Evolutionary conservation across 64 coral and sea anemone species (phyloP), one percentile per base, ranked within the genome.

Genomic region (Montipora sp.): DNA sequence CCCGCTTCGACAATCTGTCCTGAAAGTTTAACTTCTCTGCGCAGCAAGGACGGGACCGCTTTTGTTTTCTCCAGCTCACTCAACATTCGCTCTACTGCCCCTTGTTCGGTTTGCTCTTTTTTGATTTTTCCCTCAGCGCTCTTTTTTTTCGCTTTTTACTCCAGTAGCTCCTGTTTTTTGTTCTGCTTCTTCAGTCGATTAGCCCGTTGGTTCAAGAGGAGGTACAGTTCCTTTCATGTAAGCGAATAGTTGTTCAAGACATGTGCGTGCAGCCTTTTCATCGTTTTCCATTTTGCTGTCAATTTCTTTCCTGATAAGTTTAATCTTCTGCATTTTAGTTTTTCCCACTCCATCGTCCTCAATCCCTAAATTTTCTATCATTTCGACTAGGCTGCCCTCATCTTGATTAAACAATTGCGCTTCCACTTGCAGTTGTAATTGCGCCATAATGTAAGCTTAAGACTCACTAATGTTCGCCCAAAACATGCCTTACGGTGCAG

Each of bases 1-100:
- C 36, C 36, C 1, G 36, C 1, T 36, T 78, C 75, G 4, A 82
- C 74, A 7, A 88, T 93, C 80, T 79, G 83, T 13, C 91, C 91
- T 21, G 77, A 51, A 55, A 55, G 51, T 55, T 55, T 55, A 55
- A 7, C 0, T 55, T 55, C 51, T 10, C 51, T 55, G 51, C 51
- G 51, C 5, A 55, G 51, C 51, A 5, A 55, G 51, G 51, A 55
- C 10, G 51, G 51, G 51, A 55, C 51, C 10, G 51, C 51, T 55
- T 55, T 10, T 50, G 22, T 81, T 10, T 55, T 55, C 51, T 5
- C 51, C 10, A 55, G 51, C 10, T 55, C 6, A 10, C 5, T 10
- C 51, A 55, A 55, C 6, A 55, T 55, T 7, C 0, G 36, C 36
- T 36, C 51, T 55, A 7, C 51, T 10, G 51, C 10, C 5, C 51